phyloP scores from a whole-genome alignment of 2,888 invertebrate species.

The Epinotia demarniana region DNA sequence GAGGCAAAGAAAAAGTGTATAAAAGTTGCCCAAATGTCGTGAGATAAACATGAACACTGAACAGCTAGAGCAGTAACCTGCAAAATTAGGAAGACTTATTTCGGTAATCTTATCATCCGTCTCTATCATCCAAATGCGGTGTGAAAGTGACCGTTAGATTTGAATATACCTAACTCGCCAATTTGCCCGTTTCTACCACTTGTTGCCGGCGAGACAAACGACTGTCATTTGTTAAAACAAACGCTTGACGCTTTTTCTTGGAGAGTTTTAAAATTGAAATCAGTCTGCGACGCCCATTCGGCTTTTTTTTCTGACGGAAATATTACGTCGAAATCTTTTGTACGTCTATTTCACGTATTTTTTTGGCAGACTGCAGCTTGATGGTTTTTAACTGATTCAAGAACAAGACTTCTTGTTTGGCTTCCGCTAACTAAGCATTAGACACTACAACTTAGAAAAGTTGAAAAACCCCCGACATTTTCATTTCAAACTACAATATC shows the following conservation, averaged over 20 bases:
- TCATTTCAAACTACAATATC: too few relatives aligned
- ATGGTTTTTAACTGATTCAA: too few relatives aligned
- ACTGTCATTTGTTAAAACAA: slow-evolving; percentile 34
- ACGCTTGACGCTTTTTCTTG: slow-evolving; percentile 7
- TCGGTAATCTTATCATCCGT: neutral
- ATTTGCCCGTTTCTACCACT: slow-evolving; percentile 23
- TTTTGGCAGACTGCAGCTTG: too few relatives aligned
- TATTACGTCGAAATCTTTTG: too few relatives aligned
- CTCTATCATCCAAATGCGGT: slow-evolving; percentile 11
- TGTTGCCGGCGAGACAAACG: slow-evolving; percentile 37
- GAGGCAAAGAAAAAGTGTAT: neutral
- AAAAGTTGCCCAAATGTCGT: neutral
- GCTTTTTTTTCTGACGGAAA: neutral
- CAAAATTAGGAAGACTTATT: neutral
- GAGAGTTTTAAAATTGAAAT: slow-evolving; percentile 15
- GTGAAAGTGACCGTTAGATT: slow-evolving; percentile 18
- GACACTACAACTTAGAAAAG: too few relatives aligned
- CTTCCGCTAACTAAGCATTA: too few relatives aligned
- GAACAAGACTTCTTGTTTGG: too few relatives aligned
- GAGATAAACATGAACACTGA: neutral
- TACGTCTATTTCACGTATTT: too few relatives aligned
- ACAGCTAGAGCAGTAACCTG: neutral
- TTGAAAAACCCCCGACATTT: too few relatives aligned
- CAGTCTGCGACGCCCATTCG: neutral
- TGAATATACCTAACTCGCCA: slow-evolving; percentile 10